phyloP scores from a whole-genome alignment of 1,140 invertebrate genomes.

The Epicauta chinensis region DNA sequence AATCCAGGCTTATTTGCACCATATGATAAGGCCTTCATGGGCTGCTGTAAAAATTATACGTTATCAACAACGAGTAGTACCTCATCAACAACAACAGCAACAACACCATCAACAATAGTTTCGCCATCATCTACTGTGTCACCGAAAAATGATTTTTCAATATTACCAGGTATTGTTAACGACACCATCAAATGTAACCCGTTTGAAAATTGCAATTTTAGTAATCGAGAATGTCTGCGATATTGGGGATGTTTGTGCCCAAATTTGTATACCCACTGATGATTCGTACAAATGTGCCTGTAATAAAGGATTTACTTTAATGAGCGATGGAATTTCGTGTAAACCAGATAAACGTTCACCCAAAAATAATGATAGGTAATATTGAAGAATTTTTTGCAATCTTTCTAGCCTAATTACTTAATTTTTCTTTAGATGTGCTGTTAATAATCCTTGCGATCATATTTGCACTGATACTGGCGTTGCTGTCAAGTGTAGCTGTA shows the following conservation, averaged over 20 bases:
- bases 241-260: slow-evolving; percentile 64
- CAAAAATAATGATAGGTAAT: slow-evolving; percentile 26
- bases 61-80: slow-evolving; percentile 17
- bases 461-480: slow-evolving; percentile 56
- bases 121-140: slow-evolving; percentile 5
- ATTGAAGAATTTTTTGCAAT: background rate
- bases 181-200: background rate
- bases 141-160: background rate
- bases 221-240: slow-evolving; percentile 56
- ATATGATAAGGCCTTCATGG: slow-evolving; percentile 28
- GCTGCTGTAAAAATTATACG: slow-evolving; percentile 31
- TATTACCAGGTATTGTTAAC: slow-evolving; percentile 1
- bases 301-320: slow-evolving; percentile 54
- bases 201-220: slow-evolving; percentile 20
- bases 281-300: slow-evolving; percentile 70
- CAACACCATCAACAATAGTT: slow-evolving; percentile 20
- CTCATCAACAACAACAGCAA: slow-evolving; percentile 18
- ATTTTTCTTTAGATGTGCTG: slow-evolving; percentile 45
- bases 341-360: slow-evolving; percentile 37
- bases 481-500: slow-evolving; percentile 57
- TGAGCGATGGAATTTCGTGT: slow-evolving; percentile 54
- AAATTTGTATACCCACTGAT: slow-evolving; percentile 61
- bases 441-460: slow-evolving; percentile 60
- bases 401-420: background rate
- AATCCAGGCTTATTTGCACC: slow-evolving; percentile 25